A percentile compares a stretch with the other conserved stretches of the same genome.
These are phyloP conservation scores for Grallaria varia DNA, from an alignment of 2,113 vertebrate species.

Conservation along the genomic window DNA sequence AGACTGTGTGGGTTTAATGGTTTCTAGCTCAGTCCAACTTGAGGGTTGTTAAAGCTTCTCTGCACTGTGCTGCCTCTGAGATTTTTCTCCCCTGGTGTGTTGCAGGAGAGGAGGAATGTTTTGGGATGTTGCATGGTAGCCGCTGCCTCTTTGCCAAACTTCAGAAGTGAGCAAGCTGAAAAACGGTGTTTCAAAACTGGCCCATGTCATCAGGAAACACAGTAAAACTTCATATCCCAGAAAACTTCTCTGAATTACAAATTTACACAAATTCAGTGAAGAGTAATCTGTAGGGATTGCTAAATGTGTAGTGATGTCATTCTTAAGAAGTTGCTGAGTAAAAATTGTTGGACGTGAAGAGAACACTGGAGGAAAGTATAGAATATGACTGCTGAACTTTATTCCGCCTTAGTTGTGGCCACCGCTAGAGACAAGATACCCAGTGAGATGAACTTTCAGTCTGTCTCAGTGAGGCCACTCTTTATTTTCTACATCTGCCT, in stretches of 20 bases:
- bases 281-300: background rate
- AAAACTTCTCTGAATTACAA: background rate
- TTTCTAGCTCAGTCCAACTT: background rate
- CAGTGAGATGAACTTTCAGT: background rate
- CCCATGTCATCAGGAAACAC: background rate
- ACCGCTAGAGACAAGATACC: background rate
- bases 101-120: background rate
- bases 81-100: background rate
- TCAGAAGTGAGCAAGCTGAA: background rate
- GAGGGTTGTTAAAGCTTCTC: background rate
- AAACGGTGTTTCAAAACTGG: background rate
- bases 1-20: background rate
- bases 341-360: background rate
- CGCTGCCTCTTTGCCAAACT: background rate
- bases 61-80: background rate
- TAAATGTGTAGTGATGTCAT: background rate
- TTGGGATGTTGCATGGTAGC: background rate
- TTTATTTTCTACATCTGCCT: background rate
- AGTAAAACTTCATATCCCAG: background rate
- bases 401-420: background rate
- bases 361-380: background rate
- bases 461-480: background rate
- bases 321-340: background rate
- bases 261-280: accelerated
- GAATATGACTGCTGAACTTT: background rate